Evolutionary conservation across 2,888 invertebrate genomes (phyloP).

Genomic region (Phasia obesa): DNA sequence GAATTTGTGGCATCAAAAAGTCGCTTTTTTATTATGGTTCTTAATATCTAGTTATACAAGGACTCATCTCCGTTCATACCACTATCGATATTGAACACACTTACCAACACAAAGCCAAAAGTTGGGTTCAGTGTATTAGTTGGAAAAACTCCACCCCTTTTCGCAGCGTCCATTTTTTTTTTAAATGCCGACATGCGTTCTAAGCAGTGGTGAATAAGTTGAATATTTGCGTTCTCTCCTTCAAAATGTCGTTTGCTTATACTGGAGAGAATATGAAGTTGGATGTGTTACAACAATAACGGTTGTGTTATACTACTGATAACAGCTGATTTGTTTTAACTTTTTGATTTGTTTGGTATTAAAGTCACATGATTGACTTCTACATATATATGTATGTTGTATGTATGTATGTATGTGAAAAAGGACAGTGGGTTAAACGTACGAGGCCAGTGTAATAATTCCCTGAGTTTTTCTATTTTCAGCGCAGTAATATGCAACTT

Average conservation of each 20-base stretch:
- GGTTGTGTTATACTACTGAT: slow-evolving; percentile 47
- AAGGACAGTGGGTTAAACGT: neutral
- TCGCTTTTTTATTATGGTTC: slow-evolving; percentile 79
- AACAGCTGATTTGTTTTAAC: slow-evolving; percentile 69
- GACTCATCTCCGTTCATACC: slow-evolving; percentile 67
- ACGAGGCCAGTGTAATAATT: too few species aligned
- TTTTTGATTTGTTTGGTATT: slow-evolving; percentile 68
- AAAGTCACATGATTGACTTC: slow-evolving; percentile 70
- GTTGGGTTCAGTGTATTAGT: slow-evolving; percentile 46
- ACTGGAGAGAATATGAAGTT: neutral
- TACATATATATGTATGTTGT: slow-evolving; percentile 23
- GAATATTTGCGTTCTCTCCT: slow-evolving; percentile 5
- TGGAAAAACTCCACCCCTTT: slow-evolving; percentile 68
- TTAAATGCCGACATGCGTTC: slow-evolving; percentile 51
- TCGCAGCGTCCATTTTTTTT: slow-evolving; percentile 67
- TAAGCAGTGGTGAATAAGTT: slow-evolving; percentile 50
- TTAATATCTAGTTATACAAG: slow-evolving; percentile 73
- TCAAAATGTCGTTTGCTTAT: neutral
- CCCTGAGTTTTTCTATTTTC: too few species aligned
- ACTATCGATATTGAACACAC: slow-evolving; percentile 12
- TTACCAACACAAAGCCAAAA: slow-evolving; percentile 28
- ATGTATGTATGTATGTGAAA: neutral
- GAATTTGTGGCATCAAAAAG: slow-evolving; percentile 81
- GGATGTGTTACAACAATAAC: slow-evolving; percentile 21
- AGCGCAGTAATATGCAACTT: too few species aligned